phyloP scores from a whole-genome alignment of 2,113 vertebrate species.

The Rhinogobius similis region DNA sequence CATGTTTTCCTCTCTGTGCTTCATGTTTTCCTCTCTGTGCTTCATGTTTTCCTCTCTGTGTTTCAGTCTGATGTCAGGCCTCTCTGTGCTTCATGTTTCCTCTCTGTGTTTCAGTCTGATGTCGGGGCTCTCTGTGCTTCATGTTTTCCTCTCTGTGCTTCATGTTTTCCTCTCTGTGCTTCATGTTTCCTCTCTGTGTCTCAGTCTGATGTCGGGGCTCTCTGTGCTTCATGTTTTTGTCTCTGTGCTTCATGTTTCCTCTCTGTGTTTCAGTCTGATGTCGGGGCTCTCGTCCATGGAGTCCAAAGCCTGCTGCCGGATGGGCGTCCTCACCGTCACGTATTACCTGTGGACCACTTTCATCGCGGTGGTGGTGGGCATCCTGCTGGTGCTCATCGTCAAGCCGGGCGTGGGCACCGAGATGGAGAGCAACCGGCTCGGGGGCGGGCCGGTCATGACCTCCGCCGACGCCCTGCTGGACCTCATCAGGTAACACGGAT shows the following conservation, averaged over 20 bases:
- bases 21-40: too few relatives aligned
- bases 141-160: too few relatives aligned
- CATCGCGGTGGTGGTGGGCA: conserved; percentile 85
- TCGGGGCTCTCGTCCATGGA: conserved; percentile 89
- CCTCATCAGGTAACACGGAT: conserved; percentile 91
- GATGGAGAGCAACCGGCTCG: conserved; percentile 76
- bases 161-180: neutral
- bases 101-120: too few relatives aligned
- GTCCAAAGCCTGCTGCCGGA: conserved; percentile 83
- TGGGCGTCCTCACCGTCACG: conserved; percentile 88
- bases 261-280: conserved; percentile 80
- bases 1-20: too few relatives aligned
- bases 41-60: too few relatives aligned
- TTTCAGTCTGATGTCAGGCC: too few relatives aligned
- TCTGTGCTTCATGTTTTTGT: too few relatives aligned
- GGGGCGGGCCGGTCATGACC: conserved; percentile 82
- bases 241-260: too few relatives aligned
- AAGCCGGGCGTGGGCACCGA: conserved; percentile 84
- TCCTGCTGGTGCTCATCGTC: conserved; percentile 83
- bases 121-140: too few relatives aligned
- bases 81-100: too few relatives aligned
- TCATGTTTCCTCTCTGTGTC: neutral
- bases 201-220: too few relatives aligned
- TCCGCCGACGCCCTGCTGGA: conserved; percentile 87
- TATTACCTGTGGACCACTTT: conserved; percentile 94